A percentile compares a stretch with the other conserved stretches of the same genome.
Conservation (phyloP, 2,888 invertebrate genomes). For the Graphium colonna region DNA sequence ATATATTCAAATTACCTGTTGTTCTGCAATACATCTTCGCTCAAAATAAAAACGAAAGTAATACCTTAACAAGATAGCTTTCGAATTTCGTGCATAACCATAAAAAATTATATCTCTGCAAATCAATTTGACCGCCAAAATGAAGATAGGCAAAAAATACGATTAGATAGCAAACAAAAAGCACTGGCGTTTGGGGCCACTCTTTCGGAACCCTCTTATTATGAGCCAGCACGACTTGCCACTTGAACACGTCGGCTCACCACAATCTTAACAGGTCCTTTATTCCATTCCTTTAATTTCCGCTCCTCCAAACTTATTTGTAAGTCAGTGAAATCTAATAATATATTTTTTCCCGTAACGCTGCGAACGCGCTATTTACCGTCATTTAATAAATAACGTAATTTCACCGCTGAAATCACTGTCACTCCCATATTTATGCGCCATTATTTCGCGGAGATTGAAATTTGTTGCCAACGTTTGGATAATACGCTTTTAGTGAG, state of each 20-base stretch:
- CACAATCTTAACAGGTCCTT: conserved; percentile 62
- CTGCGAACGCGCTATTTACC: conserved; percentile 2
- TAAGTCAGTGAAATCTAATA: conserved; percentile 24
- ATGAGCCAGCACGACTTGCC: conserved; percentile 65
- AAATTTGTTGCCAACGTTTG: conserved; percentile 8
- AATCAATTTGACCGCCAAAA: not conserved
- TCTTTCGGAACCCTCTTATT: conserved; percentile 60
- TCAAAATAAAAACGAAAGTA: no score
- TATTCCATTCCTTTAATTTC: conserved; percentile 37
- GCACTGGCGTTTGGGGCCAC: conserved; percentile 41
- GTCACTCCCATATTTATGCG: conserved; percentile 11
- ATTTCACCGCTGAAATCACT: conserved; percentile 14
- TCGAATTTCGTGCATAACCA: no score
- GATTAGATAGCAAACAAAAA: conserved; percentile 57
- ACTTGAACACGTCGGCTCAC: conserved; percentile 75
- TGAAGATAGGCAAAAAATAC: conserved; percentile 9
- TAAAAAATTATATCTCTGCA: no score
- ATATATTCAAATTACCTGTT: no score
- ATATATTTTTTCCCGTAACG: not conserved
- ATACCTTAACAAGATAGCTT: no score
- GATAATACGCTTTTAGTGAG: conserved; percentile 5
- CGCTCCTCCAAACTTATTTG: conserved; percentile 24
- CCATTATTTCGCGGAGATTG: conserved; percentile 14
- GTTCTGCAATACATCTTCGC: no score
- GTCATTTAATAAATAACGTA: conserved; percentile 16